Evolutionary conservation across 2,113 vertebrate genomes (phyloP).

Genomic region (Dolichotis patagonum): DNA sequence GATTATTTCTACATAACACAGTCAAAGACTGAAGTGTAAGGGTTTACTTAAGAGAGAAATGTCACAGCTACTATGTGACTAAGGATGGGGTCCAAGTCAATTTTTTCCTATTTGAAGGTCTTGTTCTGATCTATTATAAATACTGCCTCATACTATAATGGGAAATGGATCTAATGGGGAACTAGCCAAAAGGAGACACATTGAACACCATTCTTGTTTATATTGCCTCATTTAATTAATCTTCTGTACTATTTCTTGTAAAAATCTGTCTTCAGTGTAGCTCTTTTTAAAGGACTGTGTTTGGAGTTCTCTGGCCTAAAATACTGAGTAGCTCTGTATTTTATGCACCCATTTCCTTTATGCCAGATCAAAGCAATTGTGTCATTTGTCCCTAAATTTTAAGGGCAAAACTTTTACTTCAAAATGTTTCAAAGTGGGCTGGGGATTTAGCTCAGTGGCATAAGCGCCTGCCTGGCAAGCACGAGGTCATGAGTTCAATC

Average conservation of each 20-base stretch:
- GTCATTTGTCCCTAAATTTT: conserved; percentile 33
- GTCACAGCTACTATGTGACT: conserved; percentile 2
- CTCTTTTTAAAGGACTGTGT: background rate
- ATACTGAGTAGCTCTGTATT: background rate
- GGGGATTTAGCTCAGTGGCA: no score
- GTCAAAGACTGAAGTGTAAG: background rate
- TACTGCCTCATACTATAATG: background rate
- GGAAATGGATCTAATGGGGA: background rate
- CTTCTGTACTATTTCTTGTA: background rate
- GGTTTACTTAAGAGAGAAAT: conserved; percentile 6
- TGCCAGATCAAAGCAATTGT: conserved; percentile 29
- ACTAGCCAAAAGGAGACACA: background rate
- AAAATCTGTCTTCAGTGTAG: conserved; percentile 18
- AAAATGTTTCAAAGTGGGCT: conserved; percentile 31
- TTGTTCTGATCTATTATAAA: background rate
- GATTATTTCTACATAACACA: conserved; percentile 20
- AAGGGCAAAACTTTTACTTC: background rate
- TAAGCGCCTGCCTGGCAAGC: no score
- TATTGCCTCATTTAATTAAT: conserved; percentile 50
- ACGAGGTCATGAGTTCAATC: no score
- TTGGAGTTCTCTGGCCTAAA: conserved; percentile 9
- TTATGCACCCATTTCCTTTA: conserved; percentile 28
- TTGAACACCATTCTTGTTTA: conserved; percentile 28
- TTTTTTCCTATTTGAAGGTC: background rate
- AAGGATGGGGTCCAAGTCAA: background rate